Conservation (phyloP, 2,888 invertebrate species). For the Scaptomyza parva region DNA sequence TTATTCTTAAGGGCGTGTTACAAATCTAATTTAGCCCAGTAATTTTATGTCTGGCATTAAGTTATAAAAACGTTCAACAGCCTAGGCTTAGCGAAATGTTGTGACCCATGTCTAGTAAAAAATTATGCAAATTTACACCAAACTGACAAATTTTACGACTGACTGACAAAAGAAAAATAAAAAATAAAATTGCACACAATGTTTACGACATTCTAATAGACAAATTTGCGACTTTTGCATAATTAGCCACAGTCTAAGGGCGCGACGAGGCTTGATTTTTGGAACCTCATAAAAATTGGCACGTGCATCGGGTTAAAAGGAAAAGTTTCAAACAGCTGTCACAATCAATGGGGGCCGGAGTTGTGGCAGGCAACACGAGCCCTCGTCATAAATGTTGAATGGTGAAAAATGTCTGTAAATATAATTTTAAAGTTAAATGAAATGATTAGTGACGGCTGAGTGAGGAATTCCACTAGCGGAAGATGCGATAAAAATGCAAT, state of each 20-base stretch:
- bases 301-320: conserved; percentile 49
- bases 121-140: conserved; percentile 56
- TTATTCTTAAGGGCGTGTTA: not conserved
- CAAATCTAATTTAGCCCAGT: conserved; percentile 45
- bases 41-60: conserved; percentile 48
- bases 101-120: conserved; percentile 35
- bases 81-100: conserved; percentile 30
- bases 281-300: conserved; percentile 60
- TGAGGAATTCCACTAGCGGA: conserved; percentile 56
- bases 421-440: conserved; percentile 74
- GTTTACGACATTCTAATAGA: conserved; percentile 75
- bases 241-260: conserved; percentile 58
- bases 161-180: not conserved
- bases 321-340: conserved; percentile 54
- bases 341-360: conserved; percentile 32
- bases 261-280: conserved; percentile 16
- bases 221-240: conserved; percentile 71
- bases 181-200: conserved; percentile 47
- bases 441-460: conserved; percentile 81
- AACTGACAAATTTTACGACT: conserved; percentile 51
- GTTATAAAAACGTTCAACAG: conserved; percentile 49
- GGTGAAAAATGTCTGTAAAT: conserved; percentile 59
- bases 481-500: conserved; percentile 81
- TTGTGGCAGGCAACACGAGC: conserved; percentile 17
- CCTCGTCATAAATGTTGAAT: conserved; percentile 70